Base-by-base conservation (phyloP, 2,888 invertebrate species). In the Nebria salina region DNA sequence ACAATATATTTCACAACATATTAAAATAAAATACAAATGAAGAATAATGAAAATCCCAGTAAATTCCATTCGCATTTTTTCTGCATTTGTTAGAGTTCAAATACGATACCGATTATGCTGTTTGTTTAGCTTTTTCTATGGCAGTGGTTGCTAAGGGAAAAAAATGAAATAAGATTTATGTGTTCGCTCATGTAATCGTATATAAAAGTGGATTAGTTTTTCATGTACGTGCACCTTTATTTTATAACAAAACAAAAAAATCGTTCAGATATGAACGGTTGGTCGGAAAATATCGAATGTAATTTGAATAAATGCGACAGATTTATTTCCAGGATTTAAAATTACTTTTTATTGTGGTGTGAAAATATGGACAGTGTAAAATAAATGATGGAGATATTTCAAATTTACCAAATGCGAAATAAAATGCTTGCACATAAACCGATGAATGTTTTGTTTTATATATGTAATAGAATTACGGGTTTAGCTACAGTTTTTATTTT, bases 131-230 rank as follows among this genome's bases (percentile, higher is more conserved):
- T 68, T 80, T 80, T 80, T 43, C 75, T 70, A 75, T 75, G 74
- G 75, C 54, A 54, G 54, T 41, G 75, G 43, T 42, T 66, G 34
- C 79, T 68, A 75, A 75, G 70, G 75, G 68, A 78, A 80, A 80
- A 70, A 80, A 80, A 80, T 80, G 74, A 80, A 80, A 80, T 80
- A 80, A 80, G 80, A 80, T 80, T 80, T 80, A 80, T 80, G 73
- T 70, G 70, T 75, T 80, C 80, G 75, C 72, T 80, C 80, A 75
- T 80, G 80, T 68, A 72, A 68, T 54, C 80, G 80, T 80, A 75
- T 72, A 80, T 80, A 80, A 80, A 80, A 73, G 75, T 75, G 80
- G 80, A 80, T 80, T 80, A 80, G 75, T 80, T 80, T 80, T 75
- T 80, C 80, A 75, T 75, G 25, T 75, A 54, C 75, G 75, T 79